Conservation (phyloP, 2,113 vertebrate species). For the Eubucco bourcierii region DNA sequence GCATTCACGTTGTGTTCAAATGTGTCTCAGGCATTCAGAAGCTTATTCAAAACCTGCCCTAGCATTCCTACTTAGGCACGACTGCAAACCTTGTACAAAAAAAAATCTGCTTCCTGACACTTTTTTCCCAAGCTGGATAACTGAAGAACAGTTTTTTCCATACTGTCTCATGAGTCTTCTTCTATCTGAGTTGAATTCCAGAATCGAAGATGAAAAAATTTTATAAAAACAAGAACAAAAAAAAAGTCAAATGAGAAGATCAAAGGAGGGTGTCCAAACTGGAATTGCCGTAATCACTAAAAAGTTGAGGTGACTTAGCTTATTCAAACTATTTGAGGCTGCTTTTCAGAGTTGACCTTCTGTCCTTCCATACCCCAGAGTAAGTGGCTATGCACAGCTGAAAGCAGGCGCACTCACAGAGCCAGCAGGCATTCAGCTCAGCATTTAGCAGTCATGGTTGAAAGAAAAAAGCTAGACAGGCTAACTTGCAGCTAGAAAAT, state of each 20-base stretch:
- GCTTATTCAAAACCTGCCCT: not conserved
- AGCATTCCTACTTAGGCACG: not conserved
- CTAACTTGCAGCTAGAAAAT: not conserved
- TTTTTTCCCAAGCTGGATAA: not conserved
- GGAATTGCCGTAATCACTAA: not conserved
- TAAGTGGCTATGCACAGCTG: rapidly evolving
- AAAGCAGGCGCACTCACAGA: rapidly evolving
- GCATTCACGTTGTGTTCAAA: not conserved
- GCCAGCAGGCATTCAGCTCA: not conserved
- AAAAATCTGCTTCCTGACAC: not conserved
- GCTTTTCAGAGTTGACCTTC: not conserved
- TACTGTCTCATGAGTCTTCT: not conserved
- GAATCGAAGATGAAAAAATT: not conserved
- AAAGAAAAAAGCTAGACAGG: not conserved
- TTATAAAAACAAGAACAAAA: not conserved
- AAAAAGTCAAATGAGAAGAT: not conserved
- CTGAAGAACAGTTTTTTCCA: not conserved
- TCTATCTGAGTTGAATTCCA: not conserved
- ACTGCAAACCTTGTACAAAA: not conserved
- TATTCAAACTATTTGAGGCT: not conserved
- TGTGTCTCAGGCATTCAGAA: not conserved
- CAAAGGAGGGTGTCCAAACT: rapidly evolving
- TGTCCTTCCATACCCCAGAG: not conserved
- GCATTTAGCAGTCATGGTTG: not conserved
- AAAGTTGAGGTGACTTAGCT: not conserved